Percentiles rank a stretch among this genome's conserved stretches.
These are phyloP conservation scores for Dreissena polymorpha DNA, from an alignment of 1,140 invertebrate species.

Conservation along the genomic window DNA sequence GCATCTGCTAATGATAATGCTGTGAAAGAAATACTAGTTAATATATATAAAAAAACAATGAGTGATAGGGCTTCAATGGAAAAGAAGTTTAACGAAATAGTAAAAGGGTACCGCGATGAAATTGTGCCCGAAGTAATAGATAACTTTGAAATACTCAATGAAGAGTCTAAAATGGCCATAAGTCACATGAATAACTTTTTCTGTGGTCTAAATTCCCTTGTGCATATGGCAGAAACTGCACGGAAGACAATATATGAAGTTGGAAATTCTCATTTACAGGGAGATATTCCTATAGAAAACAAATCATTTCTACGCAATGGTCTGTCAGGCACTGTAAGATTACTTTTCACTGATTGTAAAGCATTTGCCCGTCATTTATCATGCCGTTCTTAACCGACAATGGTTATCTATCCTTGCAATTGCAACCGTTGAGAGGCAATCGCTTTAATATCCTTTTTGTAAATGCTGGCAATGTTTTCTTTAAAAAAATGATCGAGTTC, in stretches of 20 bases:
- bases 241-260: slow-evolving; percentile 20
- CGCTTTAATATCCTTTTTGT: slow-evolving; percentile 38
- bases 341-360: slow-evolving; percentile 42
- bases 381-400: slow-evolving; percentile 14
- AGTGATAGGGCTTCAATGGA: slow-evolving; percentile 48
- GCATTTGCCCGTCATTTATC: slow-evolving; percentile 38
- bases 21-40: background rate
- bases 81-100: slow-evolving; percentile 27
- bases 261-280: slow-evolving; percentile 20
- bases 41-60: slow-evolving; percentile 50
- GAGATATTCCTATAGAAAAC: background rate
- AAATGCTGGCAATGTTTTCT: slow-evolving; percentile 36
- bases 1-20: background rate
- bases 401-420: background rate
- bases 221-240: slow-evolving; percentile 51
- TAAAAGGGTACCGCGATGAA: slow-evolving; percentile 28
- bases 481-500: slow-evolving; percentile 7
- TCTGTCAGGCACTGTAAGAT: slow-evolving; percentile 23
- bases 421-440: slow-evolving; percentile 27
- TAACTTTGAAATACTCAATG: slow-evolving; percentile 4
- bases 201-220: slow-evolving; percentile 43
- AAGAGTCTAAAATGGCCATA: background rate
- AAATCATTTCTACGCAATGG: background rate
- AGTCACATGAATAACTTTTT: slow-evolving; percentile 44
- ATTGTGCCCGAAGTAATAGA: slow-evolving; percentile 7